Conservation (phyloP, 1,140 invertebrate genomes). For the Drosophila saltans region DNA sequence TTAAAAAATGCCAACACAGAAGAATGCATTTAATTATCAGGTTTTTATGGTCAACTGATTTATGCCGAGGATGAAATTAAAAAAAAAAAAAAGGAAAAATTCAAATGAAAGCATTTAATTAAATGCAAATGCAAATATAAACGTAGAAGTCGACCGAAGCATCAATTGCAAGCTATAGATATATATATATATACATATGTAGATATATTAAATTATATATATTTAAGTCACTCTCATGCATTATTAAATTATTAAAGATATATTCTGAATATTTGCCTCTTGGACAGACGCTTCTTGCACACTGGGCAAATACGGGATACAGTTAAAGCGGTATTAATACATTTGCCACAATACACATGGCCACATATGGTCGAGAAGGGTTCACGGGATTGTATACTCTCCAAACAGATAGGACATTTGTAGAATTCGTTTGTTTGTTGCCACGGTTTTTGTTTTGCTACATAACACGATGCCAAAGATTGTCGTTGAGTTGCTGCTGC, state of each 20-base stretch:
- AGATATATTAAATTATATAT: too few species aligned
- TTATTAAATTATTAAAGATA: conserved; percentile 29
- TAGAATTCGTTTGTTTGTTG: conserved; percentile 9
- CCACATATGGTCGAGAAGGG: conserved; percentile 36
- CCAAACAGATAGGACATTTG: conserved; percentile 40
- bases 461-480: background rate
- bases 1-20: background rate
- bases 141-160: background rate
- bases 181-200: too few species aligned
- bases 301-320: conserved; percentile 31
- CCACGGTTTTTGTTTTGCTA: background rate
- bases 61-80: background rate
- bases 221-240: background rate
- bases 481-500: background rate
- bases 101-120: background rate
- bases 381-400: conserved; percentile 17
- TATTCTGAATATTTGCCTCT: conserved; percentile 28
- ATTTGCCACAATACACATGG: conserved; percentile 38
- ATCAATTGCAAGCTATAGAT: background rate
- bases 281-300: conserved; percentile 28
- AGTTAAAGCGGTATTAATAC: conserved; percentile 29
- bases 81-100: background rate
- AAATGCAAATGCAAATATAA: background rate
- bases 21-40: conserved; percentile 10
- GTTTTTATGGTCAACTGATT: conserved; percentile 2